Percentiles rank a stretch among this genome's conserved stretches.
Conservation (phyloP, 2,888 invertebrate species). For the Ceramica pisi region DNA sequence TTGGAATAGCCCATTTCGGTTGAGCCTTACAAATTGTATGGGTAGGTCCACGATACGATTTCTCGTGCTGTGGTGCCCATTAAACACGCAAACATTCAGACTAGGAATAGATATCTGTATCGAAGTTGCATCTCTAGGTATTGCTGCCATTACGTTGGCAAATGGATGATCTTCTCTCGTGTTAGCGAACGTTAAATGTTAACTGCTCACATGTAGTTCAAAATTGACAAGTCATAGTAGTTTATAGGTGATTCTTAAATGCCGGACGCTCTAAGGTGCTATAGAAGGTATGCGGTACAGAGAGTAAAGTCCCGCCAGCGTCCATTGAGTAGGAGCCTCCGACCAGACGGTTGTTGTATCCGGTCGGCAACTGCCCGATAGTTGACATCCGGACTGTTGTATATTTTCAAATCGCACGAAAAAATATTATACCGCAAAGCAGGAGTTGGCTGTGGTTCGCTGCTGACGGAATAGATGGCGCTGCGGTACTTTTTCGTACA, state of each 20-base stretch:
- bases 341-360: no score
- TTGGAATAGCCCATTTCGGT: constrained; percentile 59
- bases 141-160: constrained; percentile 33
- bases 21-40: constrained; percentile 61
- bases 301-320: no score
- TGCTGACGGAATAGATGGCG: no score
- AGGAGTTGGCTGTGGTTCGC: no score
- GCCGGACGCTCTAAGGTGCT: no score
- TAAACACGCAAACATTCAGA: constrained; percentile 52
- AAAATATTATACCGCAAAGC: no score
- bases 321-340: no score
- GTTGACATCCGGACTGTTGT: no score
- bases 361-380: no score
- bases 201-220: neutral
- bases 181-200: constrained; percentile 13
- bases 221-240: neutral
- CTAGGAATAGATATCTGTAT: constrained; percentile 45
- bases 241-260: neutral
- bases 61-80: constrained; percentile 46
- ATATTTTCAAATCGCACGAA: no score
- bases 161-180: constrained; percentile 30
- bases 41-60: constrained; percentile 54
- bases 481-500: no score
- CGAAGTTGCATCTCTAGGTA: constrained; percentile 34
- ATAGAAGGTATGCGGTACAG: no score